A percentile compares a stretch with the other conserved stretches of the same genome.
Conservation (phyloP, 2,888 invertebrate genomes). For the Hypselothyrea guttata region DNA sequence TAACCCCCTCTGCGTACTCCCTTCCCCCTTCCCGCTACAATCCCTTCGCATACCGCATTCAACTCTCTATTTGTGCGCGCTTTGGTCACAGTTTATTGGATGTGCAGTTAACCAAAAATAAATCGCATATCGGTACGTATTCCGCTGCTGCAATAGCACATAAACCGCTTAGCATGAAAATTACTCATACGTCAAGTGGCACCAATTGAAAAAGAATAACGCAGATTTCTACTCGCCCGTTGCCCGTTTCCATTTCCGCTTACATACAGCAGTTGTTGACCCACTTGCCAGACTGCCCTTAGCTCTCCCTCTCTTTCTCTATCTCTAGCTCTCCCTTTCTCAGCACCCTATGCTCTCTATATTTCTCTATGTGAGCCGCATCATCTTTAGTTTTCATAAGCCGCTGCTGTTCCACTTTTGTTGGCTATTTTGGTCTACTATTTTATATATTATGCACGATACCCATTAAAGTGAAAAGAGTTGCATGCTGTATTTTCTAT, state of each 20-base stretch:
- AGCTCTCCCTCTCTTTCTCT: too few relatives aligned
- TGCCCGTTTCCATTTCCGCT: constrained; percentile 1
- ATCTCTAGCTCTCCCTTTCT: not conserved
- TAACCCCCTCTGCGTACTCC: constrained; percentile 2
- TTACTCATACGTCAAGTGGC: constrained; percentile 70
- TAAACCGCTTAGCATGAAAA: constrained; percentile 72
- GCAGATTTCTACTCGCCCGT: constrained; percentile 1
- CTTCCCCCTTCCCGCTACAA: too few relatives aligned
- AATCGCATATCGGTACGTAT: constrained; percentile 68
- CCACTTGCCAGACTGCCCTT: constrained; percentile 18
- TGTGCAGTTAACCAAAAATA: constrained; percentile 76
- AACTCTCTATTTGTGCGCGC: not conserved
- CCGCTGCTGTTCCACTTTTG: constrained; percentile 44
- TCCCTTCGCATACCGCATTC: not conserved
- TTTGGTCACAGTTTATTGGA: constrained; percentile 61
- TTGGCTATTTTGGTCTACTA: constrained; percentile 26
- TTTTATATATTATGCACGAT: constrained; percentile 6
- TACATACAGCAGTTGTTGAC: constrained; percentile 21
- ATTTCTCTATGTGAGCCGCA: too few relatives aligned
- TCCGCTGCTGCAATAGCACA: constrained; percentile 30
- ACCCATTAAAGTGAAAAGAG: too few relatives aligned
- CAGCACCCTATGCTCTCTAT: too few relatives aligned
- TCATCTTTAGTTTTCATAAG: constrained; percentile 56
- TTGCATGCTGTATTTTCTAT: too few relatives aligned
- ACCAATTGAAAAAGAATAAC: constrained; percentile 40